Base-by-base conservation (phyloP, 2,888 invertebrate species). In the Leucophenga maculata region DNA sequence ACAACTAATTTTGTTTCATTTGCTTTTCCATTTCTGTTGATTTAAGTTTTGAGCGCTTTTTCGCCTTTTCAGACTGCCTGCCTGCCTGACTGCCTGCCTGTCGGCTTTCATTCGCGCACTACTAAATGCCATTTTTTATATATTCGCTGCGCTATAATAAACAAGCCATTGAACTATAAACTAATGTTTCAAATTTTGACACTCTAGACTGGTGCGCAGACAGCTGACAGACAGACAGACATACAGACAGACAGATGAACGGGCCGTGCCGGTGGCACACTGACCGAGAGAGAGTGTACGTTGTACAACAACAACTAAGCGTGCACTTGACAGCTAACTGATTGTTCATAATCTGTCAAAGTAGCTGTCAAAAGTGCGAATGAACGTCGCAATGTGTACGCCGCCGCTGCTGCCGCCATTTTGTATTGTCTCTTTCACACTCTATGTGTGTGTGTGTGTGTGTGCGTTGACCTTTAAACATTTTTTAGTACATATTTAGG, bases 321-420 rank as follows among this genome's bases (percentile, higher is more conserved):
- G 44, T 82, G 79, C 84, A 79, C 74, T 79, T 84, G 84, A 82
- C 84, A 82, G 78, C 74, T 68, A 65, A 67, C 74, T 74, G 77
- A 77, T 68, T 75, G 75, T 72, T 75, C 62, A 67, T 80, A 85
- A 86, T 84, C 84, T 86, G 85, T 86, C 86, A 86, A 79, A 83
- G 75, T 71, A 73, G 75, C 79, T 78, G 77, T 80, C 84, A 86
- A 74, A 78, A 78, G 57, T 57, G 31, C 31, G 57, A 20, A 54
- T 54, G 54, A 20, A 20, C 31, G 57, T n/a, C 4, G 20, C 22
- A 50, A 16, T 16, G n/a, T 50, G 6, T 26, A 22, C 11, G 39
- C 39, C 39, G 39, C 39, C 39, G 8, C 8, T 39, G 3, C 8
- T 26, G 39, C 39, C 39, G 39, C 39, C 39, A 39, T 39, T 39